Base-by-base conservation (phyloP, 1,140 invertebrate species). In the Aphelinus certus region DNA sequence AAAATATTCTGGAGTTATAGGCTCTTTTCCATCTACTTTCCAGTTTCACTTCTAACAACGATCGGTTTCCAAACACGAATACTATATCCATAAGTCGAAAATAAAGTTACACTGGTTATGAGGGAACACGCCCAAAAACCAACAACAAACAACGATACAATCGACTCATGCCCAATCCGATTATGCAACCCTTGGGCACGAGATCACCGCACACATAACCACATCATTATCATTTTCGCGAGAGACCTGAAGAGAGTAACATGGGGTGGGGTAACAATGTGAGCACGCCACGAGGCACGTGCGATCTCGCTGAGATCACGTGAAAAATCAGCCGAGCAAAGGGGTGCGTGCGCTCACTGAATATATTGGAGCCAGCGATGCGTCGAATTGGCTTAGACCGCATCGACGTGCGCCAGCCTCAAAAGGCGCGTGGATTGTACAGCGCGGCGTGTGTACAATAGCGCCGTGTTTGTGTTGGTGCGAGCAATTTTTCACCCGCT, bases 301-400 rank as follows among this genome's bases (percentile, higher is more conserved):
- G 70, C 51, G 49, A 45, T 45, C 46, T n/a, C n/a, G 5, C 10
- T 42, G 51, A 43, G 43, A 57, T 67, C 64, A 73, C 63, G 64
- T 48, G 56, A 73, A 73, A 67, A 73, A 73, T 73, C 64, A 67
- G 10, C 51, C 51, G 51, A 6, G 51, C 7, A 47, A 61, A 71
- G 57, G 67, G 67, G 67, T 70, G 4, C 51, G 51, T 53, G 51
- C 9, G 51, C 51, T 6, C 51, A 53, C 4, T 53, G 51, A 6
- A 9, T 53, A 9, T 9, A 53, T 53, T 26, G 5, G n/a, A 64
- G 42, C 73, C 76, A 71, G 57, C 73, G 77, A 78, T 76, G 74
- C 81, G 75, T 79, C 76, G 80, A 82, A 82, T 80, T 80, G 79
- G 79, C 76, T 82, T 79, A 79, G n/a, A 68, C 74, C 73, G 66